A percentile compares a stretch with the other conserved stretches of the same genome.
phyloP scores from a whole-genome alignment of 2,113 vertebrate genomes.

The Actenoides hombroni region DNA sequence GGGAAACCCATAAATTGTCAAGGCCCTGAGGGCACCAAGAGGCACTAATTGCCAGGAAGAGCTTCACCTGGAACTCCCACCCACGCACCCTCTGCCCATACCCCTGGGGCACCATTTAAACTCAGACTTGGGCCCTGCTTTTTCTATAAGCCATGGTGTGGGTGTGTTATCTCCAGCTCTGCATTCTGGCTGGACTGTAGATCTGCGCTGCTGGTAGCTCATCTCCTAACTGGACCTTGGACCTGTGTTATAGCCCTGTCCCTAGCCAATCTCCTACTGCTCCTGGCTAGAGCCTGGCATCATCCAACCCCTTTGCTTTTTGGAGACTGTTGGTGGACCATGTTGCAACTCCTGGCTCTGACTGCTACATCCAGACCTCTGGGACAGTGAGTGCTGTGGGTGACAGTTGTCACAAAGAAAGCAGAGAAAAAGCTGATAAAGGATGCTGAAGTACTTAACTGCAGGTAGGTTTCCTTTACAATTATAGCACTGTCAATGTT shows the following conservation, averaged over 20 bases:
- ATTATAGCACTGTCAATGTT: fast-evolving
- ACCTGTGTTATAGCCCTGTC: too few relatives aligned
- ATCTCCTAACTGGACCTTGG: neutral
- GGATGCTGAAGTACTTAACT: neutral
- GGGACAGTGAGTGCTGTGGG: too few relatives aligned
- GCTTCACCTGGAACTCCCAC: neutral
- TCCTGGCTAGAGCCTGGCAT: neutral
- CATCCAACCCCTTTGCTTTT: neutral
- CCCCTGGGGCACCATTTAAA: neutral
- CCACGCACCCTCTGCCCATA: fast-evolving
- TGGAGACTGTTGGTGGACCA: fast-evolving
- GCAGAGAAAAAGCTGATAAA: neutral
- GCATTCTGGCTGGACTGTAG: neutral
- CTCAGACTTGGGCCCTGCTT: fast-evolving
- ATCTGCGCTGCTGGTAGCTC: neutral
- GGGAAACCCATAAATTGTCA: neutral
- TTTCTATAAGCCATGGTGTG: fast-evolving
- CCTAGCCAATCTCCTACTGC: neutral
- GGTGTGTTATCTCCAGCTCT: fast-evolving
- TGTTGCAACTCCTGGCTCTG: fast-evolving
- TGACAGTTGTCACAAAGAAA: neutral
- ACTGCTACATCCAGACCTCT: neutral
- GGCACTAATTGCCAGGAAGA: neutral
- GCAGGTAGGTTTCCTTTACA: neutral
- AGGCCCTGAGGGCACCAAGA: neutral